phyloP scores from a whole-genome alignment of 2,797 vertebrate genomes.

The Botia almorhae region DNA sequence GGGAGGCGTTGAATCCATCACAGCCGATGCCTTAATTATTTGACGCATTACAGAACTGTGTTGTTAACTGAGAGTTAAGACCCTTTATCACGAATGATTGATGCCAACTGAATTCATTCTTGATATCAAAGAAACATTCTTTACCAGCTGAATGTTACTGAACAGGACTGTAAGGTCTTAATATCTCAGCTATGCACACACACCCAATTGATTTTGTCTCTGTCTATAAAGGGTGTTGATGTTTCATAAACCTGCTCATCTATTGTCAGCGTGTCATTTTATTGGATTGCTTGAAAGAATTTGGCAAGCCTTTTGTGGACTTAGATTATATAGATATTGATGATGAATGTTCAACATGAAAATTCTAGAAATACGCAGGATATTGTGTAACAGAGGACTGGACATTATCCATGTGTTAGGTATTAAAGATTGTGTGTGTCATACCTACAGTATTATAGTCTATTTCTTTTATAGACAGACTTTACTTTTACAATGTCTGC shows the following conservation, averaged over 20 bases:
- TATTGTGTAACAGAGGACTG: slow-evolving; percentile 13
- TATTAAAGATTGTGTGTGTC: slow-evolving; percentile 18
- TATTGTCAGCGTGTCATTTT: slow-evolving; percentile 49
- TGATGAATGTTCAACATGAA: slow-evolving; percentile 9
- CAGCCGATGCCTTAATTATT: slow-evolving; percentile 52
- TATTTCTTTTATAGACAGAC: not conserved
- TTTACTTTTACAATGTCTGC: not conserved
- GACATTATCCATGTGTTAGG: not conserved
- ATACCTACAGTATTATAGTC: not conserved
- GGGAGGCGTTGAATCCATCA: slow-evolving; percentile 54
- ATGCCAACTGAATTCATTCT: slow-evolving; percentile 27
- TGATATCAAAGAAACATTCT: slow-evolving; percentile 43
- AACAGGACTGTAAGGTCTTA: slow-evolving; percentile 58
- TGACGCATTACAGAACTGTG: slow-evolving; percentile 1
- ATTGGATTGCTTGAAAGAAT: slow-evolving; percentile 33
- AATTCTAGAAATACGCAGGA: slow-evolving; percentile 18
- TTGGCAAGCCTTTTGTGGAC: slow-evolving; percentile 23
- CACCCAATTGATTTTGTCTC: slow-evolving; percentile 51
- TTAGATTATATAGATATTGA: slow-evolving; percentile 12
- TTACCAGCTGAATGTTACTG: slow-evolving; percentile 47
- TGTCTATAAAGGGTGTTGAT: slow-evolving; percentile 34
- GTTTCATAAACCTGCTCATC: slow-evolving; percentile 33
- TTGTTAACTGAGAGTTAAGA: not conserved
- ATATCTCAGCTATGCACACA: slow-evolving; percentile 65
- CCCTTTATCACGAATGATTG: slow-evolving; percentile 19